phyloP scores from a whole-genome alignment of 2,113 vertebrate genomes.

The Daboia siamensis region DNA sequence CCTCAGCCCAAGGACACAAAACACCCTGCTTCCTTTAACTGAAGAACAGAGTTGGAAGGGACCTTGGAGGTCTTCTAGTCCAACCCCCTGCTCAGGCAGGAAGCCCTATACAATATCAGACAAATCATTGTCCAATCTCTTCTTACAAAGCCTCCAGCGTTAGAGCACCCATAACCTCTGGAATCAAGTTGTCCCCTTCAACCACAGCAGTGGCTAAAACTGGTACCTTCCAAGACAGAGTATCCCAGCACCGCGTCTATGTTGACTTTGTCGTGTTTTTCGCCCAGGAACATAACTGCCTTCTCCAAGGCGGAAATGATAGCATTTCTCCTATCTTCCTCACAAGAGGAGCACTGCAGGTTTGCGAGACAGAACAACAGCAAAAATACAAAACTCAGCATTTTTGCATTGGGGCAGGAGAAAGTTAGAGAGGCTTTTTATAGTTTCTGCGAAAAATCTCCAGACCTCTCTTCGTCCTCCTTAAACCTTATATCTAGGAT shows the following conservation, averaged over 20 bases:
- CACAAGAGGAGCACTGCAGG: not conserved
- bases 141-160: not conserved
- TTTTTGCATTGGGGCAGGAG: not conserved
- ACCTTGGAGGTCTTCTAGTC: not conserved
- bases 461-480: not conserved
- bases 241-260: constrained; percentile 80
- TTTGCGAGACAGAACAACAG: not conserved
- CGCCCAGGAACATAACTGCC: constrained; percentile 73
- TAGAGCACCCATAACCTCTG: not conserved
- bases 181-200: not conserved
- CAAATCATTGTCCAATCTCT: not conserved
- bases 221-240: constrained; percentile 74
- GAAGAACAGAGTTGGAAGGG: not conserved
- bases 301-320: constrained; percentile 72
- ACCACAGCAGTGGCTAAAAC: not conserved
- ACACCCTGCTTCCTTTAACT: not conserved
- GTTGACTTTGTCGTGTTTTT: constrained; percentile 73
- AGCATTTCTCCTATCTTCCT: constrained; percentile 55
- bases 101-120: not conserved
- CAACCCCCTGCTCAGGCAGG: not conserved
- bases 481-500: not conserved
- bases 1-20: not conserved
- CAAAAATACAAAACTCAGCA: not conserved
- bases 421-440: not conserved
- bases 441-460: not conserved